Base-by-base conservation (phyloP, 2,888 invertebrate species). In the Campoplex capitator region DNA sequence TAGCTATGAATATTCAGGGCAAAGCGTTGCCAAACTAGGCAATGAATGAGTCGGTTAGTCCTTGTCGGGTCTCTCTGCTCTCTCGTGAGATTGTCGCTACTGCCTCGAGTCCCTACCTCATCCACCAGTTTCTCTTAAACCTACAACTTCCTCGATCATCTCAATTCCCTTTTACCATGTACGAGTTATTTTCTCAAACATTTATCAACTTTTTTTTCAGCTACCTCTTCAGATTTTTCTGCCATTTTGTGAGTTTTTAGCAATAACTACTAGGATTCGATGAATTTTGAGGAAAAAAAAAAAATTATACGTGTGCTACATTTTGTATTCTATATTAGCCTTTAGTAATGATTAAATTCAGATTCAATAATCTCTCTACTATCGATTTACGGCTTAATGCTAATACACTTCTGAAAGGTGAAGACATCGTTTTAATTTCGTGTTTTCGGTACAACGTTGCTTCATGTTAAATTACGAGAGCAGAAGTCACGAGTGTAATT, bases 11-110 rank as follows among this genome's bases (percentile, higher is more conserved):
- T 94, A 94, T 94, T 94, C 94, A 93, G 91, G 90, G 89, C 91
- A 92, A 93, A 93, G 93, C 93, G 91, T 90, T 91, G 92, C 92
- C 93, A 93, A 94, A 94, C 93, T 92, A 91, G 93, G 92, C 93
- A 93, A 93, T 92, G 93, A 93, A 93, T 93, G 92, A 93, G 92
- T 92, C 91, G 90, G 92, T 92, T 93, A 92, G 92, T 92, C 91
- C 87, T 87, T 73, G 87, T 89, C 88, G 88, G 79, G 88, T 88
- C 89, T 89, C 83, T 80, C 73, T 79, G 80, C 73, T 79, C 88
- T 86, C 86, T 88, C 86, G 77, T 82, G 88, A 84, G 88, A 86
- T 70, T 78, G 83, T 56, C 75, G 62, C 54, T 79, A 79, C 83
- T 71, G 78, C 84, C 76, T 76, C 75, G 73, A 82, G 82, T 74